A percentile compares a stretch with the other conserved stretches of the same genome.
These are phyloP conservation scores for Tuta absoluta DNA, from an alignment of 2,888 invertebrate genomes.

Conservation along the genomic window DNA sequence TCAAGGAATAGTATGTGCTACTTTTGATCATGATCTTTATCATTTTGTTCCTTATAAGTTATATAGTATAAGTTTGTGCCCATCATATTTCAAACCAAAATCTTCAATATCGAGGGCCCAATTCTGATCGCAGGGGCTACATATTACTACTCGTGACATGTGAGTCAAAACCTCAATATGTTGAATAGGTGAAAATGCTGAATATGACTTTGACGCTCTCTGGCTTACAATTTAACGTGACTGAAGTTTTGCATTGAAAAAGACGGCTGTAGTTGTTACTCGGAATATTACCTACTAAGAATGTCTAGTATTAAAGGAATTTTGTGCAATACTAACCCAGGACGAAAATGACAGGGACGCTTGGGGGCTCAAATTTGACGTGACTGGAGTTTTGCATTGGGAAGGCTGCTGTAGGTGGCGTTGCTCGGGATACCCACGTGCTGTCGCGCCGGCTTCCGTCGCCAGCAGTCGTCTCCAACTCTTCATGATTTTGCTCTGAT, in stretches of 20 bases:
- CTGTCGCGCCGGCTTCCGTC: constrained; percentile 64
- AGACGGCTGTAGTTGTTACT: constrained; percentile 85
- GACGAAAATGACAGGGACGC: constrained; percentile 93
- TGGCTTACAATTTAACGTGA: constrained; percentile 90
- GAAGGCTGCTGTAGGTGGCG: constrained; percentile 86
- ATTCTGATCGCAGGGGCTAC: no score
- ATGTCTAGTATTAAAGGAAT: neutral
- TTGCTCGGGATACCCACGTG: constrained; percentile 81
- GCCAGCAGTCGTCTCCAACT: constrained; percentile 69
- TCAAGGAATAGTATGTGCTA: no score
- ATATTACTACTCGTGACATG: no score
- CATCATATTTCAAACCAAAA: no score
- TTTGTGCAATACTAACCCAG: constrained; percentile 81
- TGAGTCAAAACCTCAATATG: no score
- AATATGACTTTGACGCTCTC: constrained; percentile 94
- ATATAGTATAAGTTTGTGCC: no score
- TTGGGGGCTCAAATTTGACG: constrained; percentile 92
- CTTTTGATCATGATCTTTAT: no score
- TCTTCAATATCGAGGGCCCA: no score
- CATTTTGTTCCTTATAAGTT: no score
- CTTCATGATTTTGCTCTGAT: constrained; percentile 89
- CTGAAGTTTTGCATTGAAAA: constrained; percentile 90
- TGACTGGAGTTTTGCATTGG: constrained; percentile 90
- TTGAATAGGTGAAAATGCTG: no score
- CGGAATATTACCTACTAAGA: no score